Base-by-base conservation (phyloP, 2,888 invertebrate genomes). In the Ischnus inquisitorius region DNA sequence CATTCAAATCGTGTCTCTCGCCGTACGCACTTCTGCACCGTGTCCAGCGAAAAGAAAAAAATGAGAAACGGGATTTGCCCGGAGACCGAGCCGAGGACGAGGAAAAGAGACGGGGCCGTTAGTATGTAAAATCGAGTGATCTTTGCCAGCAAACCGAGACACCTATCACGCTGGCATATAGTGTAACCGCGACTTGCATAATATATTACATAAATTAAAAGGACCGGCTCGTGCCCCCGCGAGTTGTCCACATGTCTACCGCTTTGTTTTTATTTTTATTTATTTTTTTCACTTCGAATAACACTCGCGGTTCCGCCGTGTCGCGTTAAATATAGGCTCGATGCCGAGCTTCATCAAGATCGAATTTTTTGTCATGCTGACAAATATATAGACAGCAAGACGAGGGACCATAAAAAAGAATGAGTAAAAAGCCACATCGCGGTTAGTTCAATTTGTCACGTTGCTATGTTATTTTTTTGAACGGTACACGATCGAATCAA, bases 141-240 rank as follows among this genome's bases (percentile, higher is more conserved):
- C 69, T 78, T 77, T 74, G 51, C 74, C 57, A 72, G 67, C 67
- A 69, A 34, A 8, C 39, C 72, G 74, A 64, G 69, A 78, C 76
- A 67, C 74, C 74, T 75, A 78, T 78, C 69, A 54, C 51, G 69
- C 72, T 67, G 78, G 75, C 71, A 81, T 78, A 79, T 75, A 84
- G 71, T 79, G 43, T 77, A 84, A 86, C 78, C 78, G 75, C 78
- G 22, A 81, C 78, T 86, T 85, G 86, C 85, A 84, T 84, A 86
- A 85, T 83, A 68, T 83, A 69, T 87, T 85, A 85, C 84, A 87
- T 86, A 85, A 87, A 86, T 87, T 86, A 84, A 85, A 81, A 84
- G 85, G 87, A 86, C 86, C 87, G 82, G 83, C 83, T 86, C 74
- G 83, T 75, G 82, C 78, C 82, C 80, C 82, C 79, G 79, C 77